phyloP scores from a whole-genome alignment of 2,888 invertebrate genomes.

The Myopa testacea region DNA sequence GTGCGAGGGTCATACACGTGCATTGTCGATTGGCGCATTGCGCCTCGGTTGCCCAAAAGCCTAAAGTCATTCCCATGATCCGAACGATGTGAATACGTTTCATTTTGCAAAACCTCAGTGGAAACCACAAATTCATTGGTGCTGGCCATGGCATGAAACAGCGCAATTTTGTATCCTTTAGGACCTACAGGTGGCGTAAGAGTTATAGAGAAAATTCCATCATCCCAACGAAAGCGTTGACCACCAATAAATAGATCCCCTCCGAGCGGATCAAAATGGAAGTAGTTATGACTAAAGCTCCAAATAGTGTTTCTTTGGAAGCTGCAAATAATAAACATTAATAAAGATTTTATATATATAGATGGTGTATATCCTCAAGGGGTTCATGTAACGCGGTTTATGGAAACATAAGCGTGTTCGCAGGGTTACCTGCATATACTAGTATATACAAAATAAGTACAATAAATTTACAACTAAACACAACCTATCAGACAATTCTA shows the following conservation, averaged over 20 bases:
- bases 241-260: slow-evolving; percentile 78
- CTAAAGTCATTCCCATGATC: slow-evolving; percentile 72
- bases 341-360: not conserved
- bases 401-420: too few relatives aligned
- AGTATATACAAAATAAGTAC: too few relatives aligned
- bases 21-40: slow-evolving; percentile 76
- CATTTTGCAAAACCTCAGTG: slow-evolving; percentile 73
- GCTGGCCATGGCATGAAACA: slow-evolving; percentile 83
- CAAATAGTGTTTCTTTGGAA: slow-evolving; percentile 75
- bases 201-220: slow-evolving; percentile 81
- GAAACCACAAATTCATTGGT: slow-evolving; percentile 78
- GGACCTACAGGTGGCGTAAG: slow-evolving; percentile 69
- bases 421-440: too few relatives aligned
- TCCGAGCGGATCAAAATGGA: slow-evolving; percentile 77
- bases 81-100: slow-evolving; percentile 70
- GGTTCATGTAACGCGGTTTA: too few relatives aligned
- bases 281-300: slow-evolving; percentile 80
- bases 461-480: too few relatives aligned
- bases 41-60: slow-evolving; percentile 76
- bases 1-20: slow-evolving; percentile 74
- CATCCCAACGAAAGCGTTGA: slow-evolving; percentile 81
- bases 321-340: slow-evolving; percentile 67
- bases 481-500: too few relatives aligned
- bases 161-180: slow-evolving; percentile 74
- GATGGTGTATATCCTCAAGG: too few relatives aligned